These are phyloP conservation scores for Cherax quadricarinatus DNA, from an alignment of 1,140 invertebrate genomes.

Conservation along the genomic window DNA sequence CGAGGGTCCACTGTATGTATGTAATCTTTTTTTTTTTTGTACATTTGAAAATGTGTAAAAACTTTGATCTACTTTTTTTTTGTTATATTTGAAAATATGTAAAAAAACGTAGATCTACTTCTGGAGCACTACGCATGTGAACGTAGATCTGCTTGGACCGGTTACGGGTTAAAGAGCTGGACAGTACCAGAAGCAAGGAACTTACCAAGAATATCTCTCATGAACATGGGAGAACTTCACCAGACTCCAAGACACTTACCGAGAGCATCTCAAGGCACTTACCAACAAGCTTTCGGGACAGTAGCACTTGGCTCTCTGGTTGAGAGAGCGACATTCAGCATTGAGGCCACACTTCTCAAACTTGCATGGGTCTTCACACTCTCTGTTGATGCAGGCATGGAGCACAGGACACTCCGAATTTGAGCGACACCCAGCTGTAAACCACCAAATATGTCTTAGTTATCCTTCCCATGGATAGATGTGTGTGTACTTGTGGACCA, in stretches of 20 bases:
- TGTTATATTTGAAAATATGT: too few species aligned
- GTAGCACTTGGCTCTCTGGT: slow-evolving; percentile 72
- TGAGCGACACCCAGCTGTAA: slow-evolving; percentile 87
- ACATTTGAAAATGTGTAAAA: too few species aligned
- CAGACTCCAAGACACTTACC: background rate
- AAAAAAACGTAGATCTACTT: too few species aligned
- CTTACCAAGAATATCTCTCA: background rate
- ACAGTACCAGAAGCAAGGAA: background rate
- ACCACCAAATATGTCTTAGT: slow-evolving; percentile 42
- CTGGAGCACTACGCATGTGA: too few species aligned
- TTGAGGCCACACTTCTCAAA: slow-evolving; percentile 89
- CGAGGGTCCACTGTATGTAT: too few species aligned
- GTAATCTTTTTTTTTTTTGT: too few species aligned
- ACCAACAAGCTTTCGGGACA: slow-evolving; percentile 72
- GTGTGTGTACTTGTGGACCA: slow-evolving; percentile 76
- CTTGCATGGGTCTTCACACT: slow-evolving; percentile 88
- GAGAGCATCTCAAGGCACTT: background rate
- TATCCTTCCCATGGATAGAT: background rate
- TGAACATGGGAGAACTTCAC: too few species aligned
- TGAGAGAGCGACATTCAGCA: slow-evolving; percentile 83
- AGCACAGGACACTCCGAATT: slow-evolving; percentile 89
- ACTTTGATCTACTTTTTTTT: too few species aligned
- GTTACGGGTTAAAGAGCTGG: too few species aligned
- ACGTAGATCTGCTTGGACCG: too few species aligned
- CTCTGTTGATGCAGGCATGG: slow-evolving; percentile 89